Conservation (phyloP, 2,797 vertebrate species). For the Lepidocolaptes lacrymiger region DNA sequence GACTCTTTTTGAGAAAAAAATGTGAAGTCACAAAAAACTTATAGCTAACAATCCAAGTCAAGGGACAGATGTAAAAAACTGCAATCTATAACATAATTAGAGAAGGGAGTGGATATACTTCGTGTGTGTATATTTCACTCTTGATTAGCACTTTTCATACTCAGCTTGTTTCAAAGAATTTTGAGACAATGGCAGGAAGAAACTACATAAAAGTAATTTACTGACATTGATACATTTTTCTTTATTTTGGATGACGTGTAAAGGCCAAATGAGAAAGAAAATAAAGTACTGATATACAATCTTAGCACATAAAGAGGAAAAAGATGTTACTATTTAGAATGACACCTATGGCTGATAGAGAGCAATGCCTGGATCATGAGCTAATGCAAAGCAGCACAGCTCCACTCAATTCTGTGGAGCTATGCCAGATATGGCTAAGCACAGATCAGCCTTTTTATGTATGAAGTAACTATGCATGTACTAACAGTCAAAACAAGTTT, state of each 20-base stretch:
- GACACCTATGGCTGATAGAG: background rate
- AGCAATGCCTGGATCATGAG: background rate
- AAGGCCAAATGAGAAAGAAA: background rate
- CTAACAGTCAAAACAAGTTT: background rate
- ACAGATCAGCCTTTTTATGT: background rate
- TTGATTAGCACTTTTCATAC: background rate
- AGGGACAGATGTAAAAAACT: background rate
- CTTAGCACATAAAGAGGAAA: background rate
- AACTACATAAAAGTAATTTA: background rate
- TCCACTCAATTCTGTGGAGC: background rate
- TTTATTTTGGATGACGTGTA: background rate
- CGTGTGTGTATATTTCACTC: background rate
- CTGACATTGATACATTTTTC: background rate
- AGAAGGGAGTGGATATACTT: background rate
- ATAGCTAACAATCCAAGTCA: background rate
- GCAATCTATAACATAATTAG: background rate
- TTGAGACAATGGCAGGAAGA: background rate
- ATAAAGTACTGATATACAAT: background rate
- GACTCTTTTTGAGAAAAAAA: background rate
- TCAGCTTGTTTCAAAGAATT: background rate
- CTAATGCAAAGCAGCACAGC: background rate
- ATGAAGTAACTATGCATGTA: background rate
- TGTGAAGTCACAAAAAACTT: background rate
- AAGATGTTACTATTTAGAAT: background rate
- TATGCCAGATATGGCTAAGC: background rate